Percentiles rank a stretch among this genome's conserved stretches.
These are phyloP conservation scores for Actenoides lindsayi DNA, from an alignment of 2,113 vertebrate genomes.

Conservation along the genomic window DNA sequence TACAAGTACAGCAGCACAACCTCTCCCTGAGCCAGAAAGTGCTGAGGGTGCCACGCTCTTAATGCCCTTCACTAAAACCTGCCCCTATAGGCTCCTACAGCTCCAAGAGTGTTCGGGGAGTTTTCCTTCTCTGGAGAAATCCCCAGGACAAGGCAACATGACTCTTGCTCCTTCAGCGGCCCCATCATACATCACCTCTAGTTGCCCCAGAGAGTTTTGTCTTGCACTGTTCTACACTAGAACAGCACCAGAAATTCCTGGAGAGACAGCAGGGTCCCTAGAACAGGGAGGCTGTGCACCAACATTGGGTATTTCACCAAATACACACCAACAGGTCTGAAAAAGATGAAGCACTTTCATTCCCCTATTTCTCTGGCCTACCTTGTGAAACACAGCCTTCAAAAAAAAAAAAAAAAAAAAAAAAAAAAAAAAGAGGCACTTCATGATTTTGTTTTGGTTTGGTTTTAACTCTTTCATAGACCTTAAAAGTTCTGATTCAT, in stretches of 20 bases:
- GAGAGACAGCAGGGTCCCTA: background rate
- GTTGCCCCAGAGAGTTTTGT: background rate
- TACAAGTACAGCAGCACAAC: background rate
- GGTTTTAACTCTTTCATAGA: background rate
- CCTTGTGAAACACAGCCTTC: background rate
- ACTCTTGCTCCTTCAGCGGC: background rate
- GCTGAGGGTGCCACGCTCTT: background rate
- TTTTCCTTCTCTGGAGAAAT: background rate
- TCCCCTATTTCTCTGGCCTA: background rate
- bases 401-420: background rate
- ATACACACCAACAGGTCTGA: background rate
- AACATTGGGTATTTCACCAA: background rate
- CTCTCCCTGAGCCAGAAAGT: fast-evolving
- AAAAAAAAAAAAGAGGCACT: background rate
- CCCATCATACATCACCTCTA: background rate
- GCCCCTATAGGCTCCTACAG: background rate
- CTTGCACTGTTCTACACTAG: background rate
- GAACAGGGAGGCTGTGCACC: background rate
- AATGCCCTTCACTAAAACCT: background rate
- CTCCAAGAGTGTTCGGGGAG: background rate
- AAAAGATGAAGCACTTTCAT: background rate
- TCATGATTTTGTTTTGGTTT: fast-evolving
- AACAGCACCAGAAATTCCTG: background rate
- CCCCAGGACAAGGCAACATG: background rate
- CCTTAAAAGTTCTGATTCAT: background rate